Base-by-base conservation (phyloP, 2,797 vertebrate genomes). In the Chlorospingus flavigularis region DNA sequence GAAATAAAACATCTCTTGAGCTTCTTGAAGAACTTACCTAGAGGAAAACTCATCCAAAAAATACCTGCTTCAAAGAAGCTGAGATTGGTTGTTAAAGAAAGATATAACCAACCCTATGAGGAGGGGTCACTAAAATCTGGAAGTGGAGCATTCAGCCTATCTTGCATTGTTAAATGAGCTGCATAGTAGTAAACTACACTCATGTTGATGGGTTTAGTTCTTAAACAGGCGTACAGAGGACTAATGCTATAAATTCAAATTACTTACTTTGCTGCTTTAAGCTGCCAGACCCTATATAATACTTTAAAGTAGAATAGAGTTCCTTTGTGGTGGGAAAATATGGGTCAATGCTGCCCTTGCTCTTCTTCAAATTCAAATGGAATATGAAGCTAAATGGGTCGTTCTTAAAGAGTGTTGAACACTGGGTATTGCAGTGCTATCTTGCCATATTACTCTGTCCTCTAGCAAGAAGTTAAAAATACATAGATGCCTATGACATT, bases 41-140 rank as follows among this genome's bases (percentile, higher is more conserved):
- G 20, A 40, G 58, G 19, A 78, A 85, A 82, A 50, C 14, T 62
- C 6, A 13, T 20, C 21, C 6, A 1, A 61, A 3, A 1, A 61
- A 3, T 24, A 79, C 61, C 24, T 67, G 19, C n/a, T 73, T 92
- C 61, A 84, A 16, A 55, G 31, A 90, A 77, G 31, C 26, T 57
- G 30, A 67, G 28, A 47, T 31, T 28, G 21, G 3, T 12, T 61
- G 33, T 4, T 61, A 13, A 14, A 25, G 40, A 35, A 53, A 54
- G 26, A 26, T 1, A 0, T 60, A 65, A 37, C 18, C 0, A 0
- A 14, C 19, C 86, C 16, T 3, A 1, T 61, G 23, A 63, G 19
- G 21, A 91, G 30, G 5, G 13, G 19, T 73, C 35, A 19, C 1
- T 74, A 16, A 91, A 89, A 39, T n/a, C 12, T 54, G 4, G 2